A percentile compares a stretch with the other conserved stretches of the same genome.
These are phyloP conservation scores for Coleophora deauratella DNA, from an alignment of 2,888 invertebrate genomes.

Conservation along the genomic window DNA sequence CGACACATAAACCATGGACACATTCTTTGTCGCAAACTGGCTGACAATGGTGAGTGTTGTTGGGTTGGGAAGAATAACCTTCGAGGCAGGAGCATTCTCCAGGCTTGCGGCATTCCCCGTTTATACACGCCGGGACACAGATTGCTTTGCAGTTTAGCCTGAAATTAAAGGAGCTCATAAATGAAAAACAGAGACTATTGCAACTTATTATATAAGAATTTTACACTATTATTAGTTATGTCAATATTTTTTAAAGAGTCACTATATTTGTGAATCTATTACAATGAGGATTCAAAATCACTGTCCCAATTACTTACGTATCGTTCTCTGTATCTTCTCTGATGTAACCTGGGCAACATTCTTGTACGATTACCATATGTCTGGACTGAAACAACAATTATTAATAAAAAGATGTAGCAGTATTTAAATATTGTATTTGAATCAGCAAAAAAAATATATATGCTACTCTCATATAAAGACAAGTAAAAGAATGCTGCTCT, in stretches of 20 bases:
- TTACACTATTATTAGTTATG: too few relatives aligned
- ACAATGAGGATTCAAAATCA: too few relatives aligned
- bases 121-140: constrained; percentile 30
- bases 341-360: constrained; percentile 21
- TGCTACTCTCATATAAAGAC: too few relatives aligned
- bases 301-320: constrained; percentile 8
- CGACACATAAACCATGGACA: constrained; percentile 11
- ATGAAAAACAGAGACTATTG: too few relatives aligned
- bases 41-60: constrained; percentile 6
- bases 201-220: too few relatives aligned
- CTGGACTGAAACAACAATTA: constrained; percentile 7
- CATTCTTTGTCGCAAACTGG: constrained; percentile 18
- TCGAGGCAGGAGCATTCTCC: constrained; percentile 18
- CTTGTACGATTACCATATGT: constrained; percentile 1
- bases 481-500: not conserved
- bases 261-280: too few relatives aligned
- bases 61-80: constrained; percentile 7
- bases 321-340: constrained; percentile 1
- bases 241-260: too few relatives aligned
- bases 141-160: constrained; percentile 27
- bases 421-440: too few relatives aligned
- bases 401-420: too few relatives aligned
- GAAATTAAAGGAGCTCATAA: constrained; percentile 5
- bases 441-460: too few relatives aligned
- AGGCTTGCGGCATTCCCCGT: constrained; percentile 26